phyloP scores from a whole-genome alignment of 2,797 vertebrate genomes.

The Chloroceryle inda region DNA sequence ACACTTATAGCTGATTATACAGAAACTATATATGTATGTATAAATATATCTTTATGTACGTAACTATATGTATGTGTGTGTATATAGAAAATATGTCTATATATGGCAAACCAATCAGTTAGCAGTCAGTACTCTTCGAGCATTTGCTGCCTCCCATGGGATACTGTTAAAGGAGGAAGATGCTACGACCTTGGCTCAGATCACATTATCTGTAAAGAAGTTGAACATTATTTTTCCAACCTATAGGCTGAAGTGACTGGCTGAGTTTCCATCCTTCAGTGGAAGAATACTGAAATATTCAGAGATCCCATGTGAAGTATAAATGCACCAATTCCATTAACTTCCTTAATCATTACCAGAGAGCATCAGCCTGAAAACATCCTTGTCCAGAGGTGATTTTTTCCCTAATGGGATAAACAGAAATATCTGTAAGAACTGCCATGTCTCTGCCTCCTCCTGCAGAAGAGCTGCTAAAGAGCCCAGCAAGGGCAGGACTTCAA shows the following conservation, averaged over 20 bases:
- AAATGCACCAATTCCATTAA: neutral
- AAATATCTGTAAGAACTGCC: neutral
- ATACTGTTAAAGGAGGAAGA: neutral
- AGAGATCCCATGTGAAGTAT: neutral
- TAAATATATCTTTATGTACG: neutral
- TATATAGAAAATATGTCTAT: neutral
- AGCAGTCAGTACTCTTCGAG: neutral
- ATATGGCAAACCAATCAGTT: neutral
- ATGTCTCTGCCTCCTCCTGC: neutral
- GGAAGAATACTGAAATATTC: constrained; percentile 37
- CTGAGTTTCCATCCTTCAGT: constrained; percentile 39
- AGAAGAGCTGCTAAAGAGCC: neutral
- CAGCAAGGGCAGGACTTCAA: neutral
- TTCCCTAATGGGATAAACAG: constrained; percentile 14
- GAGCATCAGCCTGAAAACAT: neutral
- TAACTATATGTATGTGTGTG: neutral
- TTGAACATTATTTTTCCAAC: constrained; percentile 67
- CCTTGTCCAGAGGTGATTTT: neutral
- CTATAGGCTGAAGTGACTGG: neutral
- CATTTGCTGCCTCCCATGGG: neutral
- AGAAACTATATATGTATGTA: neutral
- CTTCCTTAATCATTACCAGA: neutral
- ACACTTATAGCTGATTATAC: neutral
- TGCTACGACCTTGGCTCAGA: constrained; percentile 18
- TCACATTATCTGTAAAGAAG: constrained; percentile 34